These are phyloP conservation scores for Drosophila acutilabella DNA, from an alignment of 2,888 invertebrate species.

Conservation along the genomic window DNA sequence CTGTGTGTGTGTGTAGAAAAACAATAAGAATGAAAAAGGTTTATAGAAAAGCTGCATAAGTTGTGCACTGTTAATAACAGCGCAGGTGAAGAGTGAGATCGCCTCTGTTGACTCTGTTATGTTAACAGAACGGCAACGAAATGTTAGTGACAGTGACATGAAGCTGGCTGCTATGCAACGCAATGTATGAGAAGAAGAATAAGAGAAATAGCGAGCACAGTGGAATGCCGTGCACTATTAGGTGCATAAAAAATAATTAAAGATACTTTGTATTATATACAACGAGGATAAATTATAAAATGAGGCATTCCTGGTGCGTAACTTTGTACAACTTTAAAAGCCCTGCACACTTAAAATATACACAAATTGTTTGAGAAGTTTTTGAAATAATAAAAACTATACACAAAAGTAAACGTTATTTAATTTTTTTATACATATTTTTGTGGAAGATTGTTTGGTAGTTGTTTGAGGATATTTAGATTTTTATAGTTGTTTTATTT, in stretches of 20 bases:
- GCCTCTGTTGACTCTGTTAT: constrained; percentile 11
- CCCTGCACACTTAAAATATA: constrained; percentile 47
- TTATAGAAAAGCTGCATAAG: constrained; percentile 10
- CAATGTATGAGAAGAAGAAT: constrained; percentile 4
- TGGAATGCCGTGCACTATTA: constrained; percentile 24
- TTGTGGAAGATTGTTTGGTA: constrained; percentile 25
- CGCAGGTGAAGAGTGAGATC: not conserved
- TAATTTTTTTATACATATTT: constrained; percentile 8
- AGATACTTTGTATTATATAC: constrained; percentile 35
- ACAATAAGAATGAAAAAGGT: constrained; percentile 44
- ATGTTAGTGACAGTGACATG: constrained; percentile 65
- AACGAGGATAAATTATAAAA: constrained; percentile 22
- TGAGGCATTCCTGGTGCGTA: constrained; percentile 38
- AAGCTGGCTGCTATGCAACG: constrained; percentile 51
- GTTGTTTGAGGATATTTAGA: constrained; percentile 47
- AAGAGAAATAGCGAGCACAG: constrained; percentile 16
- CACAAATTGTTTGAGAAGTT: constrained; percentile 22
- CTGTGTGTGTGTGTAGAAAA: constrained; percentile 44
- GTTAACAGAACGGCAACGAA: constrained; percentile 35
- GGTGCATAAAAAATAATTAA: constrained; percentile 21
- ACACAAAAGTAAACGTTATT: constrained; percentile 49
- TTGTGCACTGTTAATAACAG: constrained; percentile 5
- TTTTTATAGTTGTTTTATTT: constrained; percentile 32
- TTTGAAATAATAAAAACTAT: constrained; percentile 43
- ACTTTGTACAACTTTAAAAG: constrained; percentile 34